These are phyloP conservation scores for Hirtodrosophila cameraria DNA, from an alignment of 2,888 invertebrate species.

Conservation along the genomic window DNA sequence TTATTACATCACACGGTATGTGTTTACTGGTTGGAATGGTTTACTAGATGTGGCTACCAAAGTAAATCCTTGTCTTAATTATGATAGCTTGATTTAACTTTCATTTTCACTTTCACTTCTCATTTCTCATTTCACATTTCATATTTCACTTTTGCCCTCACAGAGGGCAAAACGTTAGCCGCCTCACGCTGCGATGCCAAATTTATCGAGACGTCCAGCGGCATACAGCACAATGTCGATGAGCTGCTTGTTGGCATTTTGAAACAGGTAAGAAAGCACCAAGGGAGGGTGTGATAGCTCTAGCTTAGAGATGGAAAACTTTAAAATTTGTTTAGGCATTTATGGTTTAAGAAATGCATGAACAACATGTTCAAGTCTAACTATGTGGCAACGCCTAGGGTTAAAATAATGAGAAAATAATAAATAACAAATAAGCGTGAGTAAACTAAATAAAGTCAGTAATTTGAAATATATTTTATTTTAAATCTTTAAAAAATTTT, in stretches of 20 bases:
- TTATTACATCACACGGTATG: slow-evolving; percentile 92
- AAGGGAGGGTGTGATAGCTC: not conserved
- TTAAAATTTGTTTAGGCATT: too few relatives aligned
- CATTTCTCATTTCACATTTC: slow-evolving; percentile 24
- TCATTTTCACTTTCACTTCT: slow-evolving; percentile 31
- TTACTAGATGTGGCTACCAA: not conserved
- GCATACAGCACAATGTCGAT: slow-evolving; percentile 98
- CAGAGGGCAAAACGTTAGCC: slow-evolving; percentile 96
- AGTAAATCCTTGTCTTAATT: slow-evolving; percentile 58
- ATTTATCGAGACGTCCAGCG: slow-evolving; percentile 97
- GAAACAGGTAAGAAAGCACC: slow-evolving; percentile 87
- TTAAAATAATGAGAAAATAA: too few relatives aligned
- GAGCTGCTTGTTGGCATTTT: slow-evolving; percentile 96
- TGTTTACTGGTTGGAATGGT: not conserved
- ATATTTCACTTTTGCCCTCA: slow-evolving; percentile 17
- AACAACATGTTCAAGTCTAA: too few relatives aligned
- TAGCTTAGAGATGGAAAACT: too few relatives aligned
- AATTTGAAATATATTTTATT: too few relatives aligned
- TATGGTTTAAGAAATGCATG: too few relatives aligned
- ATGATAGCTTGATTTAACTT: slow-evolving; percentile 69
- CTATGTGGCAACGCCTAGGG: too few relatives aligned
- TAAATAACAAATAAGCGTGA: too few relatives aligned
- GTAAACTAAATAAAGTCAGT: too few relatives aligned
- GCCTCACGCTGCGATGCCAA: slow-evolving; percentile 95
- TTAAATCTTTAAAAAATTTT: too few relatives aligned